Base-by-base conservation (phyloP, 2,797 vertebrate species). In the Myotis findleyi region DNA sequence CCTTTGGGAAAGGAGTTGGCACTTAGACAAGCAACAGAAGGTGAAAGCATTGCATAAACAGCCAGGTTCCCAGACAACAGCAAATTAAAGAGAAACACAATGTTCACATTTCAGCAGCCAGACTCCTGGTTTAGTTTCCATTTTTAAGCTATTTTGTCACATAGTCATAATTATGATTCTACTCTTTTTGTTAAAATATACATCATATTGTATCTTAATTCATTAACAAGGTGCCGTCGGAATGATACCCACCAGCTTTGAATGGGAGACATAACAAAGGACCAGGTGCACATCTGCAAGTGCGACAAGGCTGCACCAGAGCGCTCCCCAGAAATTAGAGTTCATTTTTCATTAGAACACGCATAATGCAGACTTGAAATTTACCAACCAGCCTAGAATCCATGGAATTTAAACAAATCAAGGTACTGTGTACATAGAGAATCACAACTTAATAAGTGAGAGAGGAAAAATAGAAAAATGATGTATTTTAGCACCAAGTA, bases 281-380 rank as follows among this genome's bases (percentile, higher is more conserved):
- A 98, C 98, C 98, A 99, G 98, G 98, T 98, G 98, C 97, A 97
- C 98, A 98, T 98, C 98, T 98, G 98, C 98, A 98, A 98, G 95
- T 77, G 95, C 84, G 97, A 98, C 98, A 98, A 97, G 98, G 97
- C 97, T 94, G 91, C 98, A 96, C 82, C 73, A 91, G 49, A 95
- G 96, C 93, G 96, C 95, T 97, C 93, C 86, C 89, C 27, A 51
- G 97, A 98, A 98, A 98, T 97, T 97, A 75, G 83, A 97, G 98
- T 97, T 98, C 97, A 97, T 97, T 98, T 98, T 98, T 98, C 98
- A 98, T 98, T 98, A 98, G 98, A 97, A 97, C 96, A 91, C 94
- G 96, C 96, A 97, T 66, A 91, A 96, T 94, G 81, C 17, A 27
- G 88, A 91, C 93, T 92, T 97, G 97, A 98, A 98, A 98, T 97